Evolutionary conservation across 2,888 invertebrate genomes (phyloP), one percentile per base, ranked within the genome.

Genomic region (Apotomis betuletana): DNA sequence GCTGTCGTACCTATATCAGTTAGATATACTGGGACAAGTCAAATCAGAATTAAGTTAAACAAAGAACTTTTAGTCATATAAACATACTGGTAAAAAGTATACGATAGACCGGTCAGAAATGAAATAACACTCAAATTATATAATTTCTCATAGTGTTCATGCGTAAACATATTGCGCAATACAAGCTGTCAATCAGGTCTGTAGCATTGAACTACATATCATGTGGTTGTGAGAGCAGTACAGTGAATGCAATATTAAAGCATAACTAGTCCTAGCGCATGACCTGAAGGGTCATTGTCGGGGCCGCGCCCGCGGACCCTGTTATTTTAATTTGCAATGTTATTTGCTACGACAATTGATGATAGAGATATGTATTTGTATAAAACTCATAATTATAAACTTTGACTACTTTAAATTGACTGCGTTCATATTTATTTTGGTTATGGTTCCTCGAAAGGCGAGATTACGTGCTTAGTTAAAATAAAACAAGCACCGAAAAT

Each of bases 201-300:
- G 27, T 49, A 64, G 44, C 55, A 55, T 64, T 55, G 64, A 64
- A 44, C 54, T 54, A 64, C 54, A 64, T 54, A 64, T 54, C 4
- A 64, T 15, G 12, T 64, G 44, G 44, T 13, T 49, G 27, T 36
- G 3, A 27, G 5, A 5, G 8, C 41, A 12, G n/a, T 10, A n/a
- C 4, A 9, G 44, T 41, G 54, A 64, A 54, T 41, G 63, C 54
- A 4, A 51, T 36, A 51, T 36, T 38, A 41, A 38, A 15, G 13
- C 36, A 52, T 41, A 55, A 44, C 54, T 13, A 12, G 54, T 3
- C 41, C n/a, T 55, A 54, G 54, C 6, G 8, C 63, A 46, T 15
- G 57, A 36, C 5, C 60, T 27, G 12, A 36, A 5, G 49, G 49
- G 61, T 61, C 61, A 49, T 15, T 15, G 51, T n/a, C 51, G 49